Conservation (phyloP, 1,140 invertebrate species). For the Apis mellifera region DNA sequence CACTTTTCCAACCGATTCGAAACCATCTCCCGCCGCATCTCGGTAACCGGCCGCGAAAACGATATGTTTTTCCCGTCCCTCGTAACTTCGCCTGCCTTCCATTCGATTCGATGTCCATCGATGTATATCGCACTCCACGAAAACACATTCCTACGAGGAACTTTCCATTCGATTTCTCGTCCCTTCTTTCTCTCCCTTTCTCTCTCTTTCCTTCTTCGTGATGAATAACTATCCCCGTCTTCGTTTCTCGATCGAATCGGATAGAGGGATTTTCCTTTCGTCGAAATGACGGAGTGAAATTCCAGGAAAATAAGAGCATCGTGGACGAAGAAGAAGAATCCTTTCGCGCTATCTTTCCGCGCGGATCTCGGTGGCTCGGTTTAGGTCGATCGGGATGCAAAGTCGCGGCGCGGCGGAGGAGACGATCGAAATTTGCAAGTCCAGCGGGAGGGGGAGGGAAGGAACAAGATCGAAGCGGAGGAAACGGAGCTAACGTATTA, state of each 20-base stretch:
- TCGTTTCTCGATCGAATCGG: no score
- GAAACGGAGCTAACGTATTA: conserved; percentile 16
- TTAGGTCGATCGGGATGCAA: conserved; percentile 50
- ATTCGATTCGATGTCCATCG: background rate
- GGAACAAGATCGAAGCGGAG: conserved; percentile 25
- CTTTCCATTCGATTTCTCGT: no score
- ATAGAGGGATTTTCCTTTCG: no score
- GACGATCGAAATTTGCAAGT: conserved; percentile 72
- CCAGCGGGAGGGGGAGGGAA: conserved; percentile 39
- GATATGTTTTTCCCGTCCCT: conserved; percentile 12
- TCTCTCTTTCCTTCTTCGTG: no score
- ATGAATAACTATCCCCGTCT: no score
- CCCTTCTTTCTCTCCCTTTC: no score
- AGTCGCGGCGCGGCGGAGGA: conserved; percentile 25
- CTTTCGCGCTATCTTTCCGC: conserved; percentile 61
- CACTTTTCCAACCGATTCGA: conserved; percentile 38
- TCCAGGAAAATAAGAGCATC: conserved; percentile 21
- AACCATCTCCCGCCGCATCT: conserved; percentile 34
- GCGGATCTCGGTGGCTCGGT: conserved; percentile 59
- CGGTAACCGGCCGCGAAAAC: background rate
- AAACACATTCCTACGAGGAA: no score
- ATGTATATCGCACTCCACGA: background rate
- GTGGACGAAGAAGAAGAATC: no score
- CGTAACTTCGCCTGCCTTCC: background rate
- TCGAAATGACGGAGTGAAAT: conserved; percentile 40